Base-by-base conservation (phyloP, 2,888 invertebrate species). In the Scotopteryx bipunctaria region DNA sequence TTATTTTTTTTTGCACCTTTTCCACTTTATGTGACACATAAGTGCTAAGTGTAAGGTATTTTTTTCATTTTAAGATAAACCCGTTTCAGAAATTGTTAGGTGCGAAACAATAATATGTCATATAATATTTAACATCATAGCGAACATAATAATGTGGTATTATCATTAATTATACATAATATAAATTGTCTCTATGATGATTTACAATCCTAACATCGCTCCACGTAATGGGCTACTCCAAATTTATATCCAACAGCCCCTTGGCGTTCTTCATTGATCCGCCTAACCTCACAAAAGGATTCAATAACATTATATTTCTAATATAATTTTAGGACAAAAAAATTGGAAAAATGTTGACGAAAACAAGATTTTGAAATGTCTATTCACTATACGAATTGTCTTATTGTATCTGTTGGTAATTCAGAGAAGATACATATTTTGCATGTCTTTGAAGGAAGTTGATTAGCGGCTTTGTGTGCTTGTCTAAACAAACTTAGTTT, bases 231-330 rank as follows among this genome's bases (percentile, higher is more conserved):
- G 36, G 21, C 31, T 11, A 31, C 46, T 45, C 37, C n/a, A 19
- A 41, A 48, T 41, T 13, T 48, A 41, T 46, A 48, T 41, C 25
- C 33, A 46, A 46, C 32, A 33, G 23, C 33, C 47, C 17, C n/a
- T 41, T 14, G 38, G 41, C 35, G 36, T 31, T 29, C 23, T 32
- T 23, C 43, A 37, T 43, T 42, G 36, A 43, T 36, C 14, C 25
- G 21, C 13, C 25, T 33, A 5, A 14, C 9, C 15, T 16, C 43
- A 36, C 41, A 49, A 49, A 48, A 35, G 21, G 36, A 36, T 42
- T 49, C 42, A 43, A 49, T 37, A 37, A 9, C 32, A 25, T 31
- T 14, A 29, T 29, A 21, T 42, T 31, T 42, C 14, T 19, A 21
- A 21, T 36, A 32, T 31, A 25, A 11, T 27, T 19, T 35, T 6